Percentiles rank a stretch among this genome's conserved stretches.
These are phyloP conservation scores for Brenthis ino DNA, from an alignment of 2,888 invertebrate genomes.

Conservation along the genomic window DNA sequence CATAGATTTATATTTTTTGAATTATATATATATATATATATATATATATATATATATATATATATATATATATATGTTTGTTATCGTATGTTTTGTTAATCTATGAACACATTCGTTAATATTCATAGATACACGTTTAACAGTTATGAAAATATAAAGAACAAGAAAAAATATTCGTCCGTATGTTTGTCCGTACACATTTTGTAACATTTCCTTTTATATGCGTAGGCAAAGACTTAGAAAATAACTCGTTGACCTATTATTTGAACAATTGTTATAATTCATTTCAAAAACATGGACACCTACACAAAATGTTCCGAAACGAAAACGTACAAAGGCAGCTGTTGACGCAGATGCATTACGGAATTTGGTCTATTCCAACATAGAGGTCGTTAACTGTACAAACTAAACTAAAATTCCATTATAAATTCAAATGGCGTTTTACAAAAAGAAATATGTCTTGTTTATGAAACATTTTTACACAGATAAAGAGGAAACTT, in stretches of 20 bases:
- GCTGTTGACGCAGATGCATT: conserved; percentile 46
- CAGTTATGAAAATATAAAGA: no score
- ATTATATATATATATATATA: no score
- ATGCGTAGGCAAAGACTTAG: not conserved
- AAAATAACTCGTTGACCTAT: conserved; percentile 8
- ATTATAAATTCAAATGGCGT: conserved; percentile 10
- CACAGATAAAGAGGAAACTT: not conserved
- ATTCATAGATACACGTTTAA: no score
- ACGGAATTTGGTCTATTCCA: conserved; percentile 42
- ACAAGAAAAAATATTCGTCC: no score
- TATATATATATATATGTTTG: no score
- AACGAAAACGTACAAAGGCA: conserved; percentile 12
- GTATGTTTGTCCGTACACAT: no score
- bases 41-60: no score
- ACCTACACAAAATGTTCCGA: conserved; percentile 2
- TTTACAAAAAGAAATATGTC: not conserved
- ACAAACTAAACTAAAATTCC: not conserved
- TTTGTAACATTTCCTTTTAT: not conserved
- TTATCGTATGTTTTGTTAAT: no score
- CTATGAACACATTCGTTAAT: no score
- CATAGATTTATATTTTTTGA: no score
- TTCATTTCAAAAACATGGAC: not conserved
- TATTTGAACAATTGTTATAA: conserved; percentile 17
- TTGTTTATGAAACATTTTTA: conserved; percentile 4
- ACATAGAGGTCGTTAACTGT: conserved; percentile 29